Evolutionary conservation across 2,888 invertebrate genomes (phyloP).

Genomic region (Psylliodes chrysocephalus): DNA sequence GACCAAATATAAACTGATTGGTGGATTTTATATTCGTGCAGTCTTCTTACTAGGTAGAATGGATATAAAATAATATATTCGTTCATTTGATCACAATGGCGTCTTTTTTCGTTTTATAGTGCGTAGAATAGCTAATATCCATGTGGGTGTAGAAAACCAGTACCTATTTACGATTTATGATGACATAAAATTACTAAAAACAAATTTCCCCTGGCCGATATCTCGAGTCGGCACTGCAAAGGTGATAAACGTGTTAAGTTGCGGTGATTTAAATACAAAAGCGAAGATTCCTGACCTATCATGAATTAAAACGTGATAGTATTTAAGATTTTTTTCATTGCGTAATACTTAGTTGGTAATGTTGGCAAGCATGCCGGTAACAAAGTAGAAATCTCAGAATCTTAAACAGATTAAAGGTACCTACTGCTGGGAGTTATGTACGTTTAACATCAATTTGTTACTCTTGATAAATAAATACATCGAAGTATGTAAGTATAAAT

Average conservation of each 20-base stretch:
- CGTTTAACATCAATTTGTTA: neutral
- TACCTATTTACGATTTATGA: too few species aligned
- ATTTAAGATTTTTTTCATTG: conserved; percentile 25
- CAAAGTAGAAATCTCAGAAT: conserved; percentile 8
- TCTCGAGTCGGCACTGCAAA: conserved; percentile 2
- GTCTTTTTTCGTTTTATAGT: too few species aligned
- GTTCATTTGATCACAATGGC: too few species aligned
- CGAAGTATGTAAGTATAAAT: neutral
- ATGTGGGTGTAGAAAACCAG: too few species aligned
- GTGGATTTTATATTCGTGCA: too few species aligned
- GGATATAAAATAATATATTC: too few species aligned
- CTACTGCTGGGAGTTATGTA: neutral
- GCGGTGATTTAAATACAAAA: conserved; percentile 40
- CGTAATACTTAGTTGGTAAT: conserved; percentile 22
- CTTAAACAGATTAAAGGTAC: neutral
- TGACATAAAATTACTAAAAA: too few species aligned
- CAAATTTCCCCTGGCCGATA: neutral
- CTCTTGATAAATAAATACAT: neutral
- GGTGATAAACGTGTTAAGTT: conserved; percentile 31
- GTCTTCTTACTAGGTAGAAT: too few species aligned
- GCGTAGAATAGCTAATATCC: too few species aligned
- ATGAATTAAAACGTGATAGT: conserved; percentile 51
- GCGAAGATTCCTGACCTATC: conserved; percentile 55
- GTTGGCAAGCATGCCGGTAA: neutral
- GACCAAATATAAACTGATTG: too few species aligned